Conservation (phyloP, 1,140 invertebrate genomes). For the Achroia grisella region DNA sequence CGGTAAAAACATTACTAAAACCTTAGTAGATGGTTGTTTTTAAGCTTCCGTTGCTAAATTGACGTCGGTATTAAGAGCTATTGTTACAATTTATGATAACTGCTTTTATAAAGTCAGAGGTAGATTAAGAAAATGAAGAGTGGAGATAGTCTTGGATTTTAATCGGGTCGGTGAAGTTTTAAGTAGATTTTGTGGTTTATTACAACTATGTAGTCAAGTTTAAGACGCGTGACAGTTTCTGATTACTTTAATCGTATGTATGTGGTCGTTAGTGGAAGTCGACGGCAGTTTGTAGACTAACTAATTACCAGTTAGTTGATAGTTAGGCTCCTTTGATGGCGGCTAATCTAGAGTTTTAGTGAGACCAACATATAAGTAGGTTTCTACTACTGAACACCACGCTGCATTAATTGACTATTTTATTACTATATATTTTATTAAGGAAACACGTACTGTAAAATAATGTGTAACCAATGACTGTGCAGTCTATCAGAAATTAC, state of each 20-base stretch:
- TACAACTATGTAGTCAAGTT: constrained; percentile 9
- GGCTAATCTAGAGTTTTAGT: constrained; percentile 31
- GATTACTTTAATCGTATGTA: constrained; percentile 7
- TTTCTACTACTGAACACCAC: no score
- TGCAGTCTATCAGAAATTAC: constrained; percentile 13
- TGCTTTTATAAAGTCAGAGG: constrained; percentile 13
- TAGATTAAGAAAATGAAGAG: constrained; percentile 21
- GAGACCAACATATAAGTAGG: constrained; percentile 13
- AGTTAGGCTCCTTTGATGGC: constrained; percentile 40
- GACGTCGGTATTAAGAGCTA: constrained; percentile 53
- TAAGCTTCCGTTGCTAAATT: constrained; percentile 70
- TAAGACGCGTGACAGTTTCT: constrained; percentile 9
- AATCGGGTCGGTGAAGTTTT: constrained; percentile 1
- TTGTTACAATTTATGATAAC: constrained; percentile 48
- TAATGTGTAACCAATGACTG: constrained; percentile 30
- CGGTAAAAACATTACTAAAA: constrained; percentile 66
- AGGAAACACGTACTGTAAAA: constrained; percentile 48
- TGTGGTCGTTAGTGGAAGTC: constrained; percentile 19
- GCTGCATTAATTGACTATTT: no score
- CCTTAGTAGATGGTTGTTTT: constrained; percentile 53
- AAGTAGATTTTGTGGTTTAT: constrained; percentile 18
- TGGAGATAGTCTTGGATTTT: neutral
- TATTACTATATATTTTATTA: neutral
- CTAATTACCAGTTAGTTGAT: constrained; percentile 43
- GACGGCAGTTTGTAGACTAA: constrained; percentile 21